A percentile compares a stretch with the other conserved stretches of the same genome.
Evolutionary conservation across 2,888 invertebrate genomes (phyloP).

Genomic region (Drosophila siamana): DNA sequence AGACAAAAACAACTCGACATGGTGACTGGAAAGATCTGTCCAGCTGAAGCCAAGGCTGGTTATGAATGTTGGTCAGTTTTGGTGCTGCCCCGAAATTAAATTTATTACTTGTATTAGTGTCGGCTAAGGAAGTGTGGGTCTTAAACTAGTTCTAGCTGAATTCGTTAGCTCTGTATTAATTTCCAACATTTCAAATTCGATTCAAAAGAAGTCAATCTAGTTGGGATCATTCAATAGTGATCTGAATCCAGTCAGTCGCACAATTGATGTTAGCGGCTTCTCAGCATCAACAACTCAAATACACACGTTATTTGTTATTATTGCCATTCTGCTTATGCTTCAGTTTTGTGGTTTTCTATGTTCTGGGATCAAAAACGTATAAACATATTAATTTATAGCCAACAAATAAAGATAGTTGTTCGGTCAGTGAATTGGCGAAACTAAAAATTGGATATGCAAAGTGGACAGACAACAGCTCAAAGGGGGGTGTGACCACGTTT

Average conservation of each 20-base stretch:
- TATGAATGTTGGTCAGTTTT: slow-evolving; percentile 29
- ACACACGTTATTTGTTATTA: slow-evolving; percentile 7
- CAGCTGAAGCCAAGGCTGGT: slow-evolving; percentile 26
- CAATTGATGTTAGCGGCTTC: slow-evolving; percentile 15
- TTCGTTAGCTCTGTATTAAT: slow-evolving; percentile 41
- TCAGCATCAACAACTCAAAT: slow-evolving; percentile 14
- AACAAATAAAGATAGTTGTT: slow-evolving; percentile 27
- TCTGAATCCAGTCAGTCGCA: slow-evolving; percentile 22
- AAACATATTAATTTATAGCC: slow-evolving; percentile 30
- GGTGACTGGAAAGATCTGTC: slow-evolving; percentile 32
- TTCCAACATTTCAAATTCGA: slow-evolving; percentile 10
- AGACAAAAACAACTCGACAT: slow-evolving; percentile 1
- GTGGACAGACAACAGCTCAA: neutral
- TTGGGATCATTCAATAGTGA: slow-evolving; percentile 13
- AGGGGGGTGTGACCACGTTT: slow-evolving; percentile 33
- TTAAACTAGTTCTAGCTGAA: slow-evolving; percentile 65
- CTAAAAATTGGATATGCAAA: slow-evolving; percentile 14
- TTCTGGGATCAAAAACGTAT: slow-evolving; percentile 1
- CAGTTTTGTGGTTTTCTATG: slow-evolving; percentile 7
- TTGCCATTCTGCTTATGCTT: slow-evolving; percentile 3
- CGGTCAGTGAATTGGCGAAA: slow-evolving; percentile 23
- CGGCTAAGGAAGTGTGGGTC: slow-evolving; percentile 54
- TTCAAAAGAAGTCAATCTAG: slow-evolving; percentile 22
- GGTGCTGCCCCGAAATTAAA: slow-evolving; percentile 39
- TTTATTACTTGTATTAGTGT: slow-evolving; percentile 62